Evolutionary conservation across 2,113 vertebrate species (phyloP).

Genomic region (Onychostruthus taczanowskii): DNA sequence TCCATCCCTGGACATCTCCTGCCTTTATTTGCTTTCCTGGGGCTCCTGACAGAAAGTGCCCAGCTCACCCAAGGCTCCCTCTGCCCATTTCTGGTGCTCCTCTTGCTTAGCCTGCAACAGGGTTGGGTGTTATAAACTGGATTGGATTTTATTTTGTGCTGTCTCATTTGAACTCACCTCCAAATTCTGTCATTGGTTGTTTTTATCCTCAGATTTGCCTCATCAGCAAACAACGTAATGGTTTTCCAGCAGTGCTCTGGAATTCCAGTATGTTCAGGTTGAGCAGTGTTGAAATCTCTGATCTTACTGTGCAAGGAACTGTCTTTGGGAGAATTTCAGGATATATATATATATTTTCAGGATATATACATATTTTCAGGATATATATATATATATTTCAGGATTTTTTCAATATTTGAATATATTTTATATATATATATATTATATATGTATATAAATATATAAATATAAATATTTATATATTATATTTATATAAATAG

Average conservation of each 20-base stretch:
- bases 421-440: no score
- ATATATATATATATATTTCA: no score
- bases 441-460: no score
- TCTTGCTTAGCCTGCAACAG: not conserved
- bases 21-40: not conserved
- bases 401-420: no score
- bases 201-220: not conserved
- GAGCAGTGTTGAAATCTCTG: not conserved
- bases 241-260: not conserved
- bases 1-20: not conserved
- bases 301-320: no score
- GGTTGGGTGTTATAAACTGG: not conserved
- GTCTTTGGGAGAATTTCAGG: not conserved
- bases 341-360: not conserved
- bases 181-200: not conserved
- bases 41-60: not conserved
- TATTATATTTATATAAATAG: no score
- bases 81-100: not conserved
- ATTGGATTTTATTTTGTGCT: not conserved
- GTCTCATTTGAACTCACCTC: not conserved
- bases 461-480: no score
- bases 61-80: not conserved
- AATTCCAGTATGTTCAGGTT: accelerated
- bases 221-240: accelerated
- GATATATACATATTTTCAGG: not conserved